Evolutionary conservation across 2,888 invertebrate genomes (phyloP).

Genomic region (Terebella lapidaria): DNA sequence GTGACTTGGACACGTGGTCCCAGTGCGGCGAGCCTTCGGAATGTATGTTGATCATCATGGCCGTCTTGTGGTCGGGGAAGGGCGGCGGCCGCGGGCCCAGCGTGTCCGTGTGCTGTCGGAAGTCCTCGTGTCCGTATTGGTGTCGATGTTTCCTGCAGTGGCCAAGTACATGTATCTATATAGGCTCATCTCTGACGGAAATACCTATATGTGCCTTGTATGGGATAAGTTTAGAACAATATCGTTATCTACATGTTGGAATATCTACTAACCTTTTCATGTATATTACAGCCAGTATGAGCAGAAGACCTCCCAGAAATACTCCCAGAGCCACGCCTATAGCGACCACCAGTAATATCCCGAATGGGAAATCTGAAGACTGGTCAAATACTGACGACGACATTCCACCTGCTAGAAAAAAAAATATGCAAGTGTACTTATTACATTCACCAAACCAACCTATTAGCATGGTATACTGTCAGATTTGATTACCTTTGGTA

Average conservation of each 20-base stretch:
- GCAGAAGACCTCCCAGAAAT: conserved; percentile 17
- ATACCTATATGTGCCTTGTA: too few species aligned
- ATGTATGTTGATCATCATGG: background rate
- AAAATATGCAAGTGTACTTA: too few species aligned
- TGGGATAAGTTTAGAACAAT: too few species aligned
- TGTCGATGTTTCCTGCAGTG: background rate
- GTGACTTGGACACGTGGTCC: conserved; percentile 1
- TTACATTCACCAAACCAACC: too few species aligned
- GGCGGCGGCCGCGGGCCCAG: background rate
- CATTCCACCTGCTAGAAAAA: too few species aligned
- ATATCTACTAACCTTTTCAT: conserved; percentile 24
- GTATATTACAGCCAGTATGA: conserved; percentile 15
- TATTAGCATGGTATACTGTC: too few species aligned
- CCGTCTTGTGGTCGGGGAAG: background rate
- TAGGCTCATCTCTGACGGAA: too few species aligned
- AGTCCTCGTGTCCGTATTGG: background rate
- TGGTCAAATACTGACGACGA: background rate
- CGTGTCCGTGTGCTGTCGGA: background rate
- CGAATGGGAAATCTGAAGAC: conserved; percentile 6
- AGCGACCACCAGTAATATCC: conserved; percentile 18
- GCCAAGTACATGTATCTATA: too few species aligned
- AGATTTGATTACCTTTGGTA: too few species aligned
- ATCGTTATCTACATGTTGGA: too few species aligned
- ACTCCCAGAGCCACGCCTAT: conserved; percentile 21
- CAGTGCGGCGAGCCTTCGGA: background rate